Conservation (phyloP, 2,797 vertebrate genomes). For the Pantherophis vulpinus region DNA sequence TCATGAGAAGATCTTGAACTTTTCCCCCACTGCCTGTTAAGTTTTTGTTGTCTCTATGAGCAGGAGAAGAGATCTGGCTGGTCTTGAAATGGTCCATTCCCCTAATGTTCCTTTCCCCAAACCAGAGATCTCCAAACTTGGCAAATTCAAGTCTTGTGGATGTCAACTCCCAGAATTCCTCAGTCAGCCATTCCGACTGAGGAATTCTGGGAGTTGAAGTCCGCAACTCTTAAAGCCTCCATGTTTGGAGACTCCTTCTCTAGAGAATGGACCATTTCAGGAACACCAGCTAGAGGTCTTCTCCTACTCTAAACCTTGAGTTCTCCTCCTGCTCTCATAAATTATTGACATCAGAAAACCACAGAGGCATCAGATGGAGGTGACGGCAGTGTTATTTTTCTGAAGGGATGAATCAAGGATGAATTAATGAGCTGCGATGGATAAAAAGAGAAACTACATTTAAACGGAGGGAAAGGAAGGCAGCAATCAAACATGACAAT, state of each 20-base stretch:
- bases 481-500: conserved; percentile 5
- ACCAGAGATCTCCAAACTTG: too few relatives aligned
- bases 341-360: conserved; percentile 6
- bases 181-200: background rate
- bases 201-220: background rate
- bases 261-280: background rate
- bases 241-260: too few relatives aligned
- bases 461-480: background rate
- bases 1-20: conserved; percentile 29
- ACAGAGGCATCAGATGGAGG: conserved; percentile 36
- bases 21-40: background rate
- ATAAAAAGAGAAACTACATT: conserved; percentile 8
- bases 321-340: conserved; percentile 25
- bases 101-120: background rate
- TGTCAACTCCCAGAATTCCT: background rate
- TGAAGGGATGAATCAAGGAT: conserved; percentile 11
- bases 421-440: conserved; percentile 29
- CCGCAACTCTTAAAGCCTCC: background rate
- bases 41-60: background rate
- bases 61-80: conserved; percentile 12
- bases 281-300: conserved; percentile 25
- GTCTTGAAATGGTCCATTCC: background rate
- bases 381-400: conserved; percentile 14
- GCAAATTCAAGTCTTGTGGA: background rate
- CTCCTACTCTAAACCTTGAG: background rate